Evolutionary conservation across 2,113 vertebrate genomes (phyloP).

Genomic region (Eurystomus gularis): DNA sequence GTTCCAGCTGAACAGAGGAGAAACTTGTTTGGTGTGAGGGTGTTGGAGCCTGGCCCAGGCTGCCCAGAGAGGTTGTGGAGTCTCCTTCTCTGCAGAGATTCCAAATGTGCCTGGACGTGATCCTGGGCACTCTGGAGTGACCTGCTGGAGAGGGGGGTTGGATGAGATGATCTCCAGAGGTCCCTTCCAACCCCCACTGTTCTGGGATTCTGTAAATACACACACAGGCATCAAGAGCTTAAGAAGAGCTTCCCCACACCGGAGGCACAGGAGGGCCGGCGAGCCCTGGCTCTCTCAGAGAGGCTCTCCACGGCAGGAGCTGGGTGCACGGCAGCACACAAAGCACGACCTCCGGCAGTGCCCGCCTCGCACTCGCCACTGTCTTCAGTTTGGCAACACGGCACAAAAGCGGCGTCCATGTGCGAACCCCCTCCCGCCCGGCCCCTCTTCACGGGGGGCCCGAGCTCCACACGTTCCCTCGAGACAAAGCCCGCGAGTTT

Average conservation of each 20-base stretch:
- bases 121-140: not conserved
- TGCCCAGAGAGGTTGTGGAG: not conserved
- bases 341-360: constrained; percentile 44
- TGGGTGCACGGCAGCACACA: not conserved
- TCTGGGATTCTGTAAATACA: not conserved
- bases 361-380: constrained; percentile 23
- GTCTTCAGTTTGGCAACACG: constrained; percentile 70
- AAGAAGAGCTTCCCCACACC: not conserved
- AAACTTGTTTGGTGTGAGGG: not conserved
- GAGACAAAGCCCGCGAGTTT: constrained; percentile 79
- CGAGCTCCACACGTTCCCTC: constrained; percentile 43
- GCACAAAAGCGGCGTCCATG: constrained; percentile 57
- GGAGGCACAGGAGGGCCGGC: not conserved
- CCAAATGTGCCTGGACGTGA: not conserved
- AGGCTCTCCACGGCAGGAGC: not conserved
- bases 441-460: constrained; percentile 70
- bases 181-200: not conserved
- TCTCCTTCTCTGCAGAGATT: not conserved
- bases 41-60: not conserved
- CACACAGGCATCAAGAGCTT: not conserved
- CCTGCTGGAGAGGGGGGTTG: not conserved
- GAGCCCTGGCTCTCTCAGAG: not conserved
- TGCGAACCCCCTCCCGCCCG: constrained; percentile 63
- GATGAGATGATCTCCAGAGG: not conserved
- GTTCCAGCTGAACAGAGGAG: not conserved